Evolutionary conservation across 1,140 invertebrate genomes (phyloP).

Genomic region (Macrotrachela quadricornifera): DNA sequence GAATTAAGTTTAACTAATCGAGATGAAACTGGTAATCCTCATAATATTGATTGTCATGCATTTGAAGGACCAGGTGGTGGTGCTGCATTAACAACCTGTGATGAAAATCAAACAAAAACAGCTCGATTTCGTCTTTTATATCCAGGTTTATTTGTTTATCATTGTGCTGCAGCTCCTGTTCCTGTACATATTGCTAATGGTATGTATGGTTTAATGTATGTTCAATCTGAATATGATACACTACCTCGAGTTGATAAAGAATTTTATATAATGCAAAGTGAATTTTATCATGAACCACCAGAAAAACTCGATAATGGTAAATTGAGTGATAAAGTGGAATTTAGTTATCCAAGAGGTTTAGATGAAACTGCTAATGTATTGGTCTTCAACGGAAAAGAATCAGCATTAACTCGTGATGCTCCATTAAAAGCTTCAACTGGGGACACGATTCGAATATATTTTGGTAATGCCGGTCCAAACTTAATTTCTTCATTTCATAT

Average conservation of each 20-base stretch:
- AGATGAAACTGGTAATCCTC: slow-evolving; percentile 1
- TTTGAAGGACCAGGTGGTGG: slow-evolving; percentile 3
- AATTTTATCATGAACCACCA: slow-evolving; percentile 8
- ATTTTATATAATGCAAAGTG: slow-evolving; percentile 10
- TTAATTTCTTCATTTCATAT: no score
- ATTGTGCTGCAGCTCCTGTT: slow-evolving; percentile 9
- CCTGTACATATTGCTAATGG: slow-evolving; percentile 9
- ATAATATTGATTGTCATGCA: slow-evolving; percentile 8
- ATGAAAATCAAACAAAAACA: not conserved
- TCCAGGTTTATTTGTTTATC: slow-evolving; percentile 8
- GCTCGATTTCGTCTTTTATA: slow-evolving; percentile 3
- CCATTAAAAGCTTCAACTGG: no score
- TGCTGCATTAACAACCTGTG: not conserved
- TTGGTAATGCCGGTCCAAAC: no score
- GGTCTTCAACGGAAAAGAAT: no score
- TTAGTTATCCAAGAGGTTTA: no score
- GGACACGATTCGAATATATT: no score
- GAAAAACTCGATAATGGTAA: no score
- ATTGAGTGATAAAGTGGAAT: no score
- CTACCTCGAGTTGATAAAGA: slow-evolving; percentile 7
- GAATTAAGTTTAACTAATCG: slow-evolving; percentile 7
- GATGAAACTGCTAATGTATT: no score
- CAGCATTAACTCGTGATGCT: no score
- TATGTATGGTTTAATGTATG: slow-evolving; percentile 7
- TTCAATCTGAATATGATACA: slow-evolving; percentile 4